Base-by-base conservation (phyloP, 2,888 invertebrate species). In the Mythimna ferrago region DNA sequence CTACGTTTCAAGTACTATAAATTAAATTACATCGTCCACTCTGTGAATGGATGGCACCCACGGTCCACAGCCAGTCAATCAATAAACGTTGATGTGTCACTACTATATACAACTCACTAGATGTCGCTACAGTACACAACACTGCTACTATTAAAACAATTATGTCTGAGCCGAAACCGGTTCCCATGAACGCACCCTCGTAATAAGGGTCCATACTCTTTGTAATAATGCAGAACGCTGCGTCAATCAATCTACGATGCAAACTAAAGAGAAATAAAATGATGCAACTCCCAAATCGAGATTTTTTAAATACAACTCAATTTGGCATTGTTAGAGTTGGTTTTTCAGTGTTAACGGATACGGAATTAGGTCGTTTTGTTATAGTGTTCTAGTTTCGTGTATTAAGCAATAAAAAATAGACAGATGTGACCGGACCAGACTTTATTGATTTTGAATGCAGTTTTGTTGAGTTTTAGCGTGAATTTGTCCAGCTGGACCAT, bases 151-250 rank as follows among this genome's bases (percentile, higher is more conserved):
- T 65, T 44, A 74, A 81, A 74, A 81, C 78, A 81, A 81, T 81
- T 60, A 68, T 41, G 41, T 32, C 51, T 64, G 32, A 4, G 11
- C 48, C 61, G 21, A 78, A 66, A 78, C 82, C 74, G 56, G 78
- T 81, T 81, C 69, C 68, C 73, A 77, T 73, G 41, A n/a, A 32
- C 53, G 57, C 74, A 72, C 81, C 82, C 82, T 58, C 38, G 58
- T 64, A 62, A 35, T 74, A 73, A 53, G 74, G 78, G 81, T 58
- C 61, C 61, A 62, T 61, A 38, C 44, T 16, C 60, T 6, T 19
- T 26, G 64, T 54, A 67, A 74, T 81, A 78, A 81, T 68, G 60
- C 54, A 53, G 54, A 74, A 81, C 70, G 66, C 66, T 72, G 64
- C 78, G 74, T 72, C 78, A 72, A 78, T 81, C 81, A 81, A 72